These are phyloP conservation scores for Callimorpha dominula DNA, from an alignment of 2,888 invertebrate genomes.

Conservation along the genomic window DNA sequence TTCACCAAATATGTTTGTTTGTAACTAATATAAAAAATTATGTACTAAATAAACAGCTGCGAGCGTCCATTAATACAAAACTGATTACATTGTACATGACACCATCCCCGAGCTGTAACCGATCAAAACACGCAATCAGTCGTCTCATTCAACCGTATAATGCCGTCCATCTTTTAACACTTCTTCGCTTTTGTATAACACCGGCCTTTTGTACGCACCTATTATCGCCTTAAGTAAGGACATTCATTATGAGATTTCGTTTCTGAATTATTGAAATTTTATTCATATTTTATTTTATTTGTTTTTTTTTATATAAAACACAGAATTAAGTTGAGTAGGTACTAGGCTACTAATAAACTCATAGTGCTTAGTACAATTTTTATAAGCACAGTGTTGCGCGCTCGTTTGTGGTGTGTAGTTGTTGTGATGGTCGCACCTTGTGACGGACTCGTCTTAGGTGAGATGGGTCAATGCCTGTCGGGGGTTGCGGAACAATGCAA, in stretches of 20 bases:
- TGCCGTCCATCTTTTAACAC: constrained; percentile 79
- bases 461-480: too few species aligned
- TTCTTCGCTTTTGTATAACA: constrained; percentile 63
- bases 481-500: too few species aligned
- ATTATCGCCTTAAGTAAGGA: constrained; percentile 54
- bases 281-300: not conserved
- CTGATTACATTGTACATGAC: constrained; percentile 43
- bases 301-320: not conserved
- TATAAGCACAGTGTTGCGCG: too few species aligned
- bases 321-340: too few species aligned
- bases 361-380: too few species aligned
- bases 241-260: constrained; percentile 44
- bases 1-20: not conserved
- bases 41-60: not conserved
- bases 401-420: too few species aligned
- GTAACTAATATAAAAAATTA: not conserved
- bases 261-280: constrained; percentile 18
- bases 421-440: too few species aligned
- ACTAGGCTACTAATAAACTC: too few species aligned
- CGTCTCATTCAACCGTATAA: constrained; percentile 74
- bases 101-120: constrained; percentile 58
- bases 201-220: constrained; percentile 61
- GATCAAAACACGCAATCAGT: constrained; percentile 80
- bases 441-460: too few species aligned
- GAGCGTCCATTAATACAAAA: constrained; percentile 1